Base-by-base conservation (phyloP, 2,797 vertebrate genomes). In the Danio choprae region DNA sequence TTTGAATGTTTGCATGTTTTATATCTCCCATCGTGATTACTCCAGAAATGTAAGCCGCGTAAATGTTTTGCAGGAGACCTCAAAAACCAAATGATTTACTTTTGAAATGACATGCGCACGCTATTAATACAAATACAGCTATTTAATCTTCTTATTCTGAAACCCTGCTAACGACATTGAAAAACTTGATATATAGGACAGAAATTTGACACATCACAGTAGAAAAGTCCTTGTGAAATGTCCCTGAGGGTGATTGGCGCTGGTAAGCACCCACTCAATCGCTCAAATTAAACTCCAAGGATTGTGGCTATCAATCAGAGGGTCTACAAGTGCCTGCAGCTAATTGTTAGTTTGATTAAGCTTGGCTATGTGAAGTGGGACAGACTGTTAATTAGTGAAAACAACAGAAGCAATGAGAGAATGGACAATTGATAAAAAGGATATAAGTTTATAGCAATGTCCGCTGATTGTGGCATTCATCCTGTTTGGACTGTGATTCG, bases 341-440 rank as follows among this genome's bases (percentile, higher is more conserved):
- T 88, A 92, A 91, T 91, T 81, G 78, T 82, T 85, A 84, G 82
- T 90, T 88, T 92, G 91, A 93, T 92, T 91, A 91, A 90, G 88
- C 85, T 87, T 81, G 78, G 76, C 85, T 83, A 70, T 88, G 87
- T 85, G 86, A 91, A 90, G 88, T 90, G 85, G 90, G 87, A 87
- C 90, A 90, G 89, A 76, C 81, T 87, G 88, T 85, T 91, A 91
- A 91, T 93, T 90, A 91, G 91, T 92, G 86, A 89, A 87, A 90
- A 85, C 81, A 87, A 81, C 85, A 86, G 82, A 86, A 84, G 85
- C 72, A 82, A 81, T 88, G 83, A 87, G 83, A 80, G 87, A 83
- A 84, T 71, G 43, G 81, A 81, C 83, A 72, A 80, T 40, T 81
- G 74, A 65, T 48, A 59, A 29, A 60, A 65, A 64, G 69, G 41